phyloP scores from a whole-genome alignment of 2,113 vertebrate species.

The Monopterus albus region DNA sequence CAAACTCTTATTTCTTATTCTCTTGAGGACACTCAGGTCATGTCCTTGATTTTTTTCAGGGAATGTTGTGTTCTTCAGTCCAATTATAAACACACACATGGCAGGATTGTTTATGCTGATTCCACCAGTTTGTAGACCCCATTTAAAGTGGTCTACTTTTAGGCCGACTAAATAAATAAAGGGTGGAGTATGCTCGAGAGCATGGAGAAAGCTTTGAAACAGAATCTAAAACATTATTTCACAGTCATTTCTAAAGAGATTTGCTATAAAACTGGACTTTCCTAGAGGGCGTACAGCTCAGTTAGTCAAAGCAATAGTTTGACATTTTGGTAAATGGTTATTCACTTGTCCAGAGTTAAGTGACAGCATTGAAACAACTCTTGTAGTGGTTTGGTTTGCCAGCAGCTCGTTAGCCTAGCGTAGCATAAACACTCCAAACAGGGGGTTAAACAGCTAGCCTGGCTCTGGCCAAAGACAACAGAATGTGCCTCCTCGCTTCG shows the following conservation, averaged over 20 bases:
- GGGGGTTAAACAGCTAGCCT: background rate
- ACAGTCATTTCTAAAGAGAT: no score
- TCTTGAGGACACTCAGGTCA: conserved; percentile 21
- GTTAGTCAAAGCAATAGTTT: background rate
- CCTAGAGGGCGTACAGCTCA: no score
- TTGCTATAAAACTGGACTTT: no score
- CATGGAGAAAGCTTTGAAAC: background rate
- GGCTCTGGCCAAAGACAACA: no score
- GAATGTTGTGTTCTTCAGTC: no score
- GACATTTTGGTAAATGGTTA: no score
- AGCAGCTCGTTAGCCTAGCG: background rate
- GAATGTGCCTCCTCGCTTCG: no score
- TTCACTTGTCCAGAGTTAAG: background rate
- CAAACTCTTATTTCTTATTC: conserved; percentile 7
- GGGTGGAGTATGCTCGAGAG: background rate
- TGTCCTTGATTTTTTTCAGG: background rate
- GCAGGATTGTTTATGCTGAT: conserved; percentile 9
- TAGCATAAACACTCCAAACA: background rate
- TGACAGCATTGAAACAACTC: background rate
- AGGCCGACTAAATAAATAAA: background rate
- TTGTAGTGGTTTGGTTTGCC: no score
- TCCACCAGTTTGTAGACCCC: background rate
- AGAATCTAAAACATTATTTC: background rate
- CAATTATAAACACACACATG: background rate
- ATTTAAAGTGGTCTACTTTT: background rate